Percentiles rank a stretch among this genome's conserved stretches.
Evolutionary conservation across 2,888 invertebrate species (phyloP).

Genomic region (Automeris io): DNA sequence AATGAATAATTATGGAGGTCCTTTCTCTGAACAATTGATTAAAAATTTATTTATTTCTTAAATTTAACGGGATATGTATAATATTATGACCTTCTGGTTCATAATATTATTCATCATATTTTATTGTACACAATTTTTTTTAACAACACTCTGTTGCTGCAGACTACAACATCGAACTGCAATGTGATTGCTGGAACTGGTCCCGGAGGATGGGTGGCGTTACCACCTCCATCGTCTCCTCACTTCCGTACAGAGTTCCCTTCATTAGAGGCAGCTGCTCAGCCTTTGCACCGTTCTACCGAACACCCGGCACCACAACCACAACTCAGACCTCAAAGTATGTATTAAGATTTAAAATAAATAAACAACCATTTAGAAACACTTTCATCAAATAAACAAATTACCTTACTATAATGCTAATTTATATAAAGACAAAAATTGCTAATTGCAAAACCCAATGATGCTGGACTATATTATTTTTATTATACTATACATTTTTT

Average conservation of each 20-base stretch:
- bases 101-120: too few relatives aligned
- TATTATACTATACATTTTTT: background rate
- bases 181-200: constrained; percentile 76
- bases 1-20: too few relatives aligned
- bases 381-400: too few relatives aligned
- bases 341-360: too few relatives aligned
- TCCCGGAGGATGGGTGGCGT: constrained; percentile 67
- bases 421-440: too few relatives aligned
- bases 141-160: constrained; percentile 11
- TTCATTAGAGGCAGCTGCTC: constrained; percentile 82
- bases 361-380: background rate
- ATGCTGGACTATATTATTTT: background rate
- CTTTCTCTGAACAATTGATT: too few relatives aligned
- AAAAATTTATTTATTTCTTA: too few relatives aligned
- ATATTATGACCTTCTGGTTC: too few relatives aligned
- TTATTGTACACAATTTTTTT: too few relatives aligned
- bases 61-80: too few relatives aligned
- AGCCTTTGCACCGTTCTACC: constrained; percentile 77
- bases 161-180: constrained; percentile 78
- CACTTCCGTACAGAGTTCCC: constrained; percentile 98
- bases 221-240: constrained; percentile 85
- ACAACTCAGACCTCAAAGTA: constrained; percentile 72
- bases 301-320: constrained; percentile 57
- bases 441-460: too few relatives aligned
- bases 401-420: too few relatives aligned